Conservation (phyloP, 1,140 invertebrate species). For the Gonatopus flavifemur region DNA sequence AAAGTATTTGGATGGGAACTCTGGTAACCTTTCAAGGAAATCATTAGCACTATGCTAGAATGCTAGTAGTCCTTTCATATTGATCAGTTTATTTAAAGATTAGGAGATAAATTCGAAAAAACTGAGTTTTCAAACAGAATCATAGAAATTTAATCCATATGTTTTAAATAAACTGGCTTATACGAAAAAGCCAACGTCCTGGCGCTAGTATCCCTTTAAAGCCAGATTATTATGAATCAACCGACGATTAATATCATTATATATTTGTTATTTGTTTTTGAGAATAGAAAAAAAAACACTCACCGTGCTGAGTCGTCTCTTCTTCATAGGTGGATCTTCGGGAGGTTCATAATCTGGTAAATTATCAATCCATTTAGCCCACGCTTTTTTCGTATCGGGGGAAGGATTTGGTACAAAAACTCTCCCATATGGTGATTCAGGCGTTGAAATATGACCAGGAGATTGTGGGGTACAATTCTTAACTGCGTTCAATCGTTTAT, state of each 20-base stretch:
- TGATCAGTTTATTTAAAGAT: too few species aligned
- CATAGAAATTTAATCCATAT: too few species aligned
- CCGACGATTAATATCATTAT: too few species aligned
- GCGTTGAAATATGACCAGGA: constrained; percentile 57
- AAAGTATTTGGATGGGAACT: too few species aligned
- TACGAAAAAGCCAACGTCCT: too few species aligned
- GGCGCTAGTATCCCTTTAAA: too few species aligned
- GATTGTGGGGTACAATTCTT: constrained; percentile 32
- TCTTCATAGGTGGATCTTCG: constrained; percentile 44
- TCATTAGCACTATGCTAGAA: too few species aligned
- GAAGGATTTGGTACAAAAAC: constrained; percentile 58
- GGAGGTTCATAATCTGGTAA: constrained; percentile 52
- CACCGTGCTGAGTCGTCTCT: constrained; percentile 54
- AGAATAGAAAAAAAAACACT: constrained; percentile 23
- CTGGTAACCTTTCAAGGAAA: background rate
- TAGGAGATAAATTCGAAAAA: too few species aligned
- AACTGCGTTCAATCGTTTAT: constrained; percentile 42
- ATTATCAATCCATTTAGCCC: constrained; percentile 55
- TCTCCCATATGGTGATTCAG: constrained; percentile 61
- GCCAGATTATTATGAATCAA: too few species aligned
- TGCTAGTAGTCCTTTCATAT: too few species aligned
- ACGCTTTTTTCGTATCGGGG: constrained; percentile 56
- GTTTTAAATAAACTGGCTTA: too few species aligned
- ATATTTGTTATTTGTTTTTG: constrained; percentile 24
- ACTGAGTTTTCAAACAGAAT: too few species aligned